Percentiles rank a stretch among this genome's conserved stretches.
phyloP scores from a whole-genome alignment of 2,113 vertebrate species.

The Sander vitreus region DNA sequence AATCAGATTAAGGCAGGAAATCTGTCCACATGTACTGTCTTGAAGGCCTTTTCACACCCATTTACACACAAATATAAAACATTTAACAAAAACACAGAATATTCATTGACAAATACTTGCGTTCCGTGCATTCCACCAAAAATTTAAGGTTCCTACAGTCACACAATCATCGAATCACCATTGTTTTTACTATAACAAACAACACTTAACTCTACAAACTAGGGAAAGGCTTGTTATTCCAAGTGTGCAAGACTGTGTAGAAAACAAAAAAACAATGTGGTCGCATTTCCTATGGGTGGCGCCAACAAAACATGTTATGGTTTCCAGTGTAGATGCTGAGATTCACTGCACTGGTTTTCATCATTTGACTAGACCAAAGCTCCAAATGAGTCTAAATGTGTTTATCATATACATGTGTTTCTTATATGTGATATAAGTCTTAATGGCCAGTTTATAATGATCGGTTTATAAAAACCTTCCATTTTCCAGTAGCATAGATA shows the following conservation, averaged over 20 bases:
- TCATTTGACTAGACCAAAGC: too few species aligned
- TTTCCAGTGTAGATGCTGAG: too few species aligned
- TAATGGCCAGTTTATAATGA: too few species aligned
- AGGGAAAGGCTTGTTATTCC: background rate
- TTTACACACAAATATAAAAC: background rate
- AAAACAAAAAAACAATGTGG: background rate
- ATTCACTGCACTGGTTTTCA: too few species aligned
- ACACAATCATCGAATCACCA: background rate
- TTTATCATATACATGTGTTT: too few species aligned
- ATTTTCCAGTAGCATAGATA: too few species aligned
- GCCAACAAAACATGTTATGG: too few species aligned
- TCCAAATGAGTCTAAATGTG: too few species aligned
- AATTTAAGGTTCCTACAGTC: background rate
- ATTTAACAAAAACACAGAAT: background rate
- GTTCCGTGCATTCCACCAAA: background rate
- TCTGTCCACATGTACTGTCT: background rate
- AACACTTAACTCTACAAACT: background rate
- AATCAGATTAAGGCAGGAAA: background rate
- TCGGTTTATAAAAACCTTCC: too few species aligned
- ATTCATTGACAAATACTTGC: background rate
- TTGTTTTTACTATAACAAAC: background rate
- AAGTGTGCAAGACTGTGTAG: background rate
- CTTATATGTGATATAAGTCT: too few species aligned
- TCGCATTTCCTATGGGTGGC: background rate
- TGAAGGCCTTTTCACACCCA: background rate